Conservation (phyloP, 2,113 vertebrate genomes). For the Acrocephalus arundinaceus region DNA sequence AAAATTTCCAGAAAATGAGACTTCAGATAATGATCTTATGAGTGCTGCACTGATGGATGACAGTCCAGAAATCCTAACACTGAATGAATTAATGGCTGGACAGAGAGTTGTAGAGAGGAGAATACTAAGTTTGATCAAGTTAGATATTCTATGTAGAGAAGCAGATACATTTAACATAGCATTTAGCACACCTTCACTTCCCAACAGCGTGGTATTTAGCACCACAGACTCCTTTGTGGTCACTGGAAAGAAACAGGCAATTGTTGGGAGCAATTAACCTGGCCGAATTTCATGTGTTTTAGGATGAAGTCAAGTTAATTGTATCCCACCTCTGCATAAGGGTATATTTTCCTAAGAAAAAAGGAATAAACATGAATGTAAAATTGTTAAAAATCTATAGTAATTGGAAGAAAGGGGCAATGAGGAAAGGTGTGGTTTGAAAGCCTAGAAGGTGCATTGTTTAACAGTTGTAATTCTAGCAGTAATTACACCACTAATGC, state of each 20-base stretch:
- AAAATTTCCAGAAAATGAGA: background rate
- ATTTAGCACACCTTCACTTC: background rate
- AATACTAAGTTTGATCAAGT: background rate
- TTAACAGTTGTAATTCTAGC: background rate
- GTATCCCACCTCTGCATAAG: background rate
- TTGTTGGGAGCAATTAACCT: background rate
- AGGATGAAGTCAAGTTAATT: background rate
- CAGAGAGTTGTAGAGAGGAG: background rate
- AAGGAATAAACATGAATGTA: background rate
- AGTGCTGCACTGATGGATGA: background rate
- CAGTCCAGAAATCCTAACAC: background rate
- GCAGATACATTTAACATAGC: background rate
- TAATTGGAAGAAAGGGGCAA: background rate
- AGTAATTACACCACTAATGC: background rate
- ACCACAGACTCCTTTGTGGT: background rate
- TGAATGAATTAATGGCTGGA: background rate
- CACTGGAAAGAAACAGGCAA: background rate
- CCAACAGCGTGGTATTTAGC: background rate
- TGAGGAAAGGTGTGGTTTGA: background rate
- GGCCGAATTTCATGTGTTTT: background rate
- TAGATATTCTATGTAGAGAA: background rate
- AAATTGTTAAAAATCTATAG: background rate
- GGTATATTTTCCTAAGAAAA: background rate
- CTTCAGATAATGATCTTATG: background rate
- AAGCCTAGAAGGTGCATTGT: background rate